These are phyloP conservation scores for Cylas formicarius DNA, from an alignment of 1,140 invertebrate species.

Conservation along the genomic window DNA sequence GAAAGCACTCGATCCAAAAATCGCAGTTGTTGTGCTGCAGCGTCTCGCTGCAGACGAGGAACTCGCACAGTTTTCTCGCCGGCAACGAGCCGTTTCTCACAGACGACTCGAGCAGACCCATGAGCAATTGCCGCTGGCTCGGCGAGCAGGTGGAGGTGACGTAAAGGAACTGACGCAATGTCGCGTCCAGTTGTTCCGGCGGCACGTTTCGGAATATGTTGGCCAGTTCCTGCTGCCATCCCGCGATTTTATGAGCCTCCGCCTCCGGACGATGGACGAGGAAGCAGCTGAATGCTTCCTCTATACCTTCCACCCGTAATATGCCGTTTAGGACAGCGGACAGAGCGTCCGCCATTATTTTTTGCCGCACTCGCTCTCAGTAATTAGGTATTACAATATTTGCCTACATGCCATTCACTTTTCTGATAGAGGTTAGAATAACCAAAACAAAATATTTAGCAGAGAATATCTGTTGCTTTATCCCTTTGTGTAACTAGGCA, in stretches of 20 bases:
- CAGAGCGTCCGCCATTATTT: constrained; percentile 36
- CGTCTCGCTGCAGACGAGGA: constrained; percentile 71
- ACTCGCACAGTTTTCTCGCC: constrained; percentile 74
- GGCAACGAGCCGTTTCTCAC: constrained; percentile 60
- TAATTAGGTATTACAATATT: no score
- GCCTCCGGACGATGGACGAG: constrained; percentile 63
- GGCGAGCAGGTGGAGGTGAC: constrained; percentile 62
- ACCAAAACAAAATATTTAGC: no score
- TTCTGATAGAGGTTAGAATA: no score
- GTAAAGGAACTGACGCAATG: constrained; percentile 62
- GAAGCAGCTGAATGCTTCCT: constrained; percentile 81
- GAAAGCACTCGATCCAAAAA: constrained; percentile 85
- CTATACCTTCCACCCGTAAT: constrained; percentile 71
- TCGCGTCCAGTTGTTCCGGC: constrained; percentile 62
- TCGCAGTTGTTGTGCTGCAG: constrained; percentile 67
- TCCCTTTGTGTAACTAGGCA: no score
- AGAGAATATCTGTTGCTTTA: no score
- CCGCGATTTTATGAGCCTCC: constrained; percentile 57
- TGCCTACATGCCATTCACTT: no score
- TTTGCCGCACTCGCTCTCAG: no score
- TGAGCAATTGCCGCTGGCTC: constrained; percentile 61
- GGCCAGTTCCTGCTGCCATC: constrained; percentile 58
- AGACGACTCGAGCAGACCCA: constrained; percentile 63
- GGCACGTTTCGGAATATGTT: constrained; percentile 46
- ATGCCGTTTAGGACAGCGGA: constrained; percentile 58